Evolutionary conservation across 37 sponge, comb jelly and placozoan species (phyloP), one percentile per base, ranked within the genome.

Genomic region (Bolinopsis microptera): DNA sequence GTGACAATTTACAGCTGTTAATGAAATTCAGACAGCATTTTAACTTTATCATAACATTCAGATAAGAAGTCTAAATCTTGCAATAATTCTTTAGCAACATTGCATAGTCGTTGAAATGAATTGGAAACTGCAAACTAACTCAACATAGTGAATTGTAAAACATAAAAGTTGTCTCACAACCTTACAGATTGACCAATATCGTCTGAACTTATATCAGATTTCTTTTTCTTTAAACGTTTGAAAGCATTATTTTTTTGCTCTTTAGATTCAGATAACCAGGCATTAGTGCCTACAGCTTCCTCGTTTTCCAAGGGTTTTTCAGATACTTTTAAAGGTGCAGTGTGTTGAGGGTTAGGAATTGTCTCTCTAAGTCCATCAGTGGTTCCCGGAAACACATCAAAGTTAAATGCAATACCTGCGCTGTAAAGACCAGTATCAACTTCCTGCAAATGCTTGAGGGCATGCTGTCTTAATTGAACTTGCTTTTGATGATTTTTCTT

Each of bases 261-360:
- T 70, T 70, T 70, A 3, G 25, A 22, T 26, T 70, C 74, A 24
- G 25, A 22, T n/a, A 70, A 22, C 74, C 74, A 70, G 9, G 26
- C 74, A 70, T 70, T 70, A n/a, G 74, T 70, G 3, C 74, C 74
- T 28, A 70, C 21, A 70, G 74, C 74, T 22, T 70, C 74, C 30
- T 70, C 74, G 26, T 70, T 70, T 28, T 70, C 74, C 3, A 70
- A n/a, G 21, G 26, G 30, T 26, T 28, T 70, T 2, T 22, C 30
- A n/a, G 74, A 70, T 3, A 70, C 74, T 28, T 70, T 70, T 26
- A 70, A 22, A 24, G 74, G 74, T 9, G 74, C 74, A 28, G 74
- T 70, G 26, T 70, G 74, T n/a, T 70, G 74, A 70, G 74, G 74
- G 26, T 70, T 70, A 28, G 74, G 74, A 22, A 70, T 28, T 2